Percentiles rank a stretch among this genome's conserved stretches.
Evolutionary conservation across 2,888 invertebrate genomes (phyloP).

Genomic region (Uloborus plumipes): DNA sequence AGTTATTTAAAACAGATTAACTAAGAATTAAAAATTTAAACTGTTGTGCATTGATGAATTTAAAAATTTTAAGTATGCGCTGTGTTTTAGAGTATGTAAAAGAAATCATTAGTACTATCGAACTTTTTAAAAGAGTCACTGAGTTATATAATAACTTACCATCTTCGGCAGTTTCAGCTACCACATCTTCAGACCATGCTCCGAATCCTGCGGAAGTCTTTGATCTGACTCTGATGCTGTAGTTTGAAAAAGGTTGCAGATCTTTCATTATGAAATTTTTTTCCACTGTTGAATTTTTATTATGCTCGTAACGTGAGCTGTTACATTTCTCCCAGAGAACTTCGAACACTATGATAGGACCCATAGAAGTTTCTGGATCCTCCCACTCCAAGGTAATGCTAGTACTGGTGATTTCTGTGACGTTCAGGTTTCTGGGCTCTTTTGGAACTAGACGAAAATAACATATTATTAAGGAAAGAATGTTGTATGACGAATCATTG

Average conservation of each 20-base stretch:
- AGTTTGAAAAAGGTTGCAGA: slow-evolving; percentile 3
- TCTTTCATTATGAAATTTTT: background rate
- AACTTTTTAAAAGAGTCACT: too few species aligned
- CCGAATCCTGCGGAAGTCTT: background rate
- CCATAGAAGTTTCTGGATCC: slow-evolving; percentile 8
- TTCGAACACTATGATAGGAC: background rate
- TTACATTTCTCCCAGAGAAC: background rate
- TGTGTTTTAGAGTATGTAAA: too few species aligned
- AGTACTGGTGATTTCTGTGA: background rate
- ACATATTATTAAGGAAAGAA: too few species aligned
- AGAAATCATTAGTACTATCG: too few species aligned
- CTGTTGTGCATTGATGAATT: too few species aligned
- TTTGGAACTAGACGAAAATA: slow-evolving; percentile 24
- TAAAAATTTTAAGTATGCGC: too few species aligned
- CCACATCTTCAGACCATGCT: slow-evolving; percentile 18
- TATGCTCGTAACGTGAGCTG: too few species aligned
- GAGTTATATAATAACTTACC: slow-evolving; percentile 9
- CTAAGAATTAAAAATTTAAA: too few species aligned
- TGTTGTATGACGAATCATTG: too few species aligned
- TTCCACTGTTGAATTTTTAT: background rate
- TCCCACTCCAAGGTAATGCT: slow-evolving; percentile 28
- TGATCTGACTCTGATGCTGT: slow-evolving; percentile 11
- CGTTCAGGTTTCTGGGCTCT: background rate
- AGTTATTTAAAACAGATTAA: too few species aligned
- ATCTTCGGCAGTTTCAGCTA: slow-evolving; percentile 7